These are phyloP conservation scores for Trogon melanurus DNA, from an alignment of 2,113 vertebrate species.

Conservation along the genomic window DNA sequence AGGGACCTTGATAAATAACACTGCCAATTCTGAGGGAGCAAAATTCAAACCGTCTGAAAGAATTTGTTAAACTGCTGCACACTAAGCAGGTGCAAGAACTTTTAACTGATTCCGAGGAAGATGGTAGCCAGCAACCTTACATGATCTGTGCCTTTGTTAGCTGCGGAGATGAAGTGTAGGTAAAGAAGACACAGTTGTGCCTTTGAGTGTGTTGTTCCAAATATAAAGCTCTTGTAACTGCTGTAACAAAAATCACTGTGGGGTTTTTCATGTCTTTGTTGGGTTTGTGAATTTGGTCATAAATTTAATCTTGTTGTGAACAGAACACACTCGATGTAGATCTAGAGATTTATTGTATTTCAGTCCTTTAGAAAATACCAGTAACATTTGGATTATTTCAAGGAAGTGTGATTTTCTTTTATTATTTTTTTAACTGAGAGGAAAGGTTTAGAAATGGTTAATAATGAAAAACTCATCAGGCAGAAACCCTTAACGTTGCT, in stretches of 20 bases:
- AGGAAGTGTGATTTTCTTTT: neutral
- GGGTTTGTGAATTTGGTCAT: neutral
- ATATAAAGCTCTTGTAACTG: neutral
- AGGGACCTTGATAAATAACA: neutral
- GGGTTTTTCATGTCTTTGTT: neutral
- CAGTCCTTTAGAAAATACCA: neutral
- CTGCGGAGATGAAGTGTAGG: rapidly evolving
- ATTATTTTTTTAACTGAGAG: neutral
- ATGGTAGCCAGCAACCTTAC: neutral
- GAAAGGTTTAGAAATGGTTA: neutral
- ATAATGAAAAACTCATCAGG: neutral
- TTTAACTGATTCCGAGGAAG: neutral
- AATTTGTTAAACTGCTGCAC: neutral
- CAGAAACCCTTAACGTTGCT: neutral
- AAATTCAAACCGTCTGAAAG: neutral
- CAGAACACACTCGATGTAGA: neutral
- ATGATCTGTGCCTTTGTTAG: neutral
- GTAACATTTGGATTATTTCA: neutral
- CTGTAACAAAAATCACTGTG: neutral
- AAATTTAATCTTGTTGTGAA: neutral
- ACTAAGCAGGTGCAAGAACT: neutral
- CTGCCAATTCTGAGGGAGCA: neutral
- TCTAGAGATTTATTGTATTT: neutral
- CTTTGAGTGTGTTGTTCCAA: neutral
- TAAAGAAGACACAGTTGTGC: neutral